Evolutionary conservation across 2,113 vertebrate species (phyloP).

Genomic region (Arenaria interpres): DNA sequence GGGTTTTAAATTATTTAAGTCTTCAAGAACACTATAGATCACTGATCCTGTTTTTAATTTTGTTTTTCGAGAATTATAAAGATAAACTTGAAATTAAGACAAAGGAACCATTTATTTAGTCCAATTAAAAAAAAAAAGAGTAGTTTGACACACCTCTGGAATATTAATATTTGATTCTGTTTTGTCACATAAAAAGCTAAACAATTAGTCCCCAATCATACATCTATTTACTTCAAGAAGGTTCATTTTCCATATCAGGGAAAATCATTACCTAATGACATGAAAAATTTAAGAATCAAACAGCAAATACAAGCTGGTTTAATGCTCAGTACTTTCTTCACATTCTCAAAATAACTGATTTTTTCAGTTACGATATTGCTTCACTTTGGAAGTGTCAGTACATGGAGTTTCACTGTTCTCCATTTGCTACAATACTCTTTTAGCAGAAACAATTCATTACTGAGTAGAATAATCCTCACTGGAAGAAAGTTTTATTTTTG

Average conservation of each 20-base stretch:
- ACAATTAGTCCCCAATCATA: background rate
- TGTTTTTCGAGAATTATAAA: background rate
- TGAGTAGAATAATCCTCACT: background rate
- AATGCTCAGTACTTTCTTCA: background rate
- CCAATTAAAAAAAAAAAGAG: background rate
- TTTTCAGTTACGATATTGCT: background rate
- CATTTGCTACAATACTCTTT: background rate
- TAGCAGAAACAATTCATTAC: background rate
- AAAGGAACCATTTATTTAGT: background rate
- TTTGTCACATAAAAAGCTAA: background rate
- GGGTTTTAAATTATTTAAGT: background rate
- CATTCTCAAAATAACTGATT: background rate
- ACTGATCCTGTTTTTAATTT: background rate
- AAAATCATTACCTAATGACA: background rate
- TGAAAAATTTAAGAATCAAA: background rate
- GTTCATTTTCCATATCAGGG: background rate
- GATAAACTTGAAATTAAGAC: background rate
- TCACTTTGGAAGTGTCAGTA: background rate
- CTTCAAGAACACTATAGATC: background rate
- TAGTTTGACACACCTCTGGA: background rate
- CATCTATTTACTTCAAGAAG: background rate
- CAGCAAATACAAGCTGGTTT: background rate
- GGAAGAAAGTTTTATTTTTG: background rate
- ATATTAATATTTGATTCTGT: background rate
- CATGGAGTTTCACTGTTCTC: background rate